A percentile compares a stretch with the other conserved stretches of the same genome.
Evolutionary conservation across 2,888 invertebrate species (phyloP).

Genomic region (Cheilosia grossa): DNA sequence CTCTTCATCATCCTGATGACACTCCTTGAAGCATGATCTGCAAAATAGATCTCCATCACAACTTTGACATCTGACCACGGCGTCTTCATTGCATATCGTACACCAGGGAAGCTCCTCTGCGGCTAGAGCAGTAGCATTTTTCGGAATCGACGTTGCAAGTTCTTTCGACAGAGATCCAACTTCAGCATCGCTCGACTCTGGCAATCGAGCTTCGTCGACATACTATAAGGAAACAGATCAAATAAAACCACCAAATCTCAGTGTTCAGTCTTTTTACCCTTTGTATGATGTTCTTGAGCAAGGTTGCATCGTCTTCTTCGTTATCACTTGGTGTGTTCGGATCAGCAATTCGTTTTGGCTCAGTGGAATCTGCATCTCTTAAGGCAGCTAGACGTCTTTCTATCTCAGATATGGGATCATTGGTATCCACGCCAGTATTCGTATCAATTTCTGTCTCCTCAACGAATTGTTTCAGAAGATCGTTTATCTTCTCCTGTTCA

Average conservation of each 20-base stretch:
- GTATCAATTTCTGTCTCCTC: conserved; percentile 85
- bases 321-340: conserved; percentile 80
- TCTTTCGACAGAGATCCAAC: conserved; percentile 80
- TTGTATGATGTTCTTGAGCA: conserved; percentile 80
- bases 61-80: conserved; percentile 88
- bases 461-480: conserved; percentile 86
- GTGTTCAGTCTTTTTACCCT: conserved; percentile 76
- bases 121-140: conserved; percentile 61
- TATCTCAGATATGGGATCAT: conserved; percentile 84
- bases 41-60: conserved; percentile 93
- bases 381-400: conserved; percentile 84
- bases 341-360: conserved; percentile 43
- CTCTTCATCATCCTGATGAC: conserved; percentile 87
- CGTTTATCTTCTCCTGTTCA: conserved; percentile 89
- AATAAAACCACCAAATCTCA: background rate
- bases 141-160: conserved; percentile 76
- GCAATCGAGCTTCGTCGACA: conserved; percentile 84
- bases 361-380: conserved; percentile 81
- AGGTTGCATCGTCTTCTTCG: conserved; percentile 82
- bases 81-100: conserved; percentile 93
- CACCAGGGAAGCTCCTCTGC: conserved; percentile 90
- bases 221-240: conserved; percentile 79
- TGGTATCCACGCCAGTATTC: conserved; percentile 83
- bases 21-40: conserved; percentile 88
- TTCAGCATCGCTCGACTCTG: conserved; percentile 83